These are phyloP conservation scores for Congeria kusceri DNA, from an alignment of 2,888 invertebrate species.

Conservation along the genomic window DNA sequence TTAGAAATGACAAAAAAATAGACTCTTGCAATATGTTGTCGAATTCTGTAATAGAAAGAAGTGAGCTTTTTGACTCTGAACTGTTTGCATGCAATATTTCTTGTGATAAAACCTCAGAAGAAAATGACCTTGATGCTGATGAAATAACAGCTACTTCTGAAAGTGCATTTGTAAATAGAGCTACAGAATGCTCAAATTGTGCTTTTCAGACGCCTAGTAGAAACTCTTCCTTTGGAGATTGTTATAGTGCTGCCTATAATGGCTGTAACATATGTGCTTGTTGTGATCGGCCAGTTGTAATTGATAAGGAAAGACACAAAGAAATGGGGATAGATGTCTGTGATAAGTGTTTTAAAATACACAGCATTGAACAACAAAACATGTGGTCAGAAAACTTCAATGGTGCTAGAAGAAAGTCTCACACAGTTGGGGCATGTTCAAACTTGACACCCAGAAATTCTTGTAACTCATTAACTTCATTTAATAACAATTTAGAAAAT, in stretches of 20 bases:
- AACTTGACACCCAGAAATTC: slow-evolving; percentile 36
- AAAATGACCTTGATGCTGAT: slow-evolving; percentile 29
- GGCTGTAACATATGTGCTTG: slow-evolving; percentile 39
- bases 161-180: slow-evolving; percentile 16
- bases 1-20: too few species aligned
- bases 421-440: slow-evolving; percentile 18
- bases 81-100: slow-evolving; percentile 42
- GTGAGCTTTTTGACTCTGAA: slow-evolving; percentile 7
- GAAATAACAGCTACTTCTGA: slow-evolving; percentile 10
- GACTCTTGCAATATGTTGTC: slow-evolving; percentile 24
- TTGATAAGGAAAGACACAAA: slow-evolving; percentile 30
- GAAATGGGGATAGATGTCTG: slow-evolving; percentile 53
- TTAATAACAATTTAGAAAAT: slow-evolving; percentile 40
- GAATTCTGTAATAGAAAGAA: slow-evolving; percentile 9
- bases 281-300: slow-evolving; percentile 51
- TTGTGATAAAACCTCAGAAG: slow-evolving; percentile 50
- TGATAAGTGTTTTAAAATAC: slow-evolving; percentile 54
- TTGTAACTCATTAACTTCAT: slow-evolving; percentile 11
- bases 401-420: slow-evolving; percentile 34
- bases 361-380: slow-evolving; percentile 36
- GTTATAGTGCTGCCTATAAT: slow-evolving; percentile 15
- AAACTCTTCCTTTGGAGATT: slow-evolving; percentile 22
- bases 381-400: slow-evolving; percentile 24
- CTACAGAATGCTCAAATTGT: slow-evolving; percentile 24
- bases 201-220: slow-evolving; percentile 13